Evolutionary conservation across 2,797 vertebrate species (phyloP).

Genomic region (Bryconaethiops microstoma): DNA sequence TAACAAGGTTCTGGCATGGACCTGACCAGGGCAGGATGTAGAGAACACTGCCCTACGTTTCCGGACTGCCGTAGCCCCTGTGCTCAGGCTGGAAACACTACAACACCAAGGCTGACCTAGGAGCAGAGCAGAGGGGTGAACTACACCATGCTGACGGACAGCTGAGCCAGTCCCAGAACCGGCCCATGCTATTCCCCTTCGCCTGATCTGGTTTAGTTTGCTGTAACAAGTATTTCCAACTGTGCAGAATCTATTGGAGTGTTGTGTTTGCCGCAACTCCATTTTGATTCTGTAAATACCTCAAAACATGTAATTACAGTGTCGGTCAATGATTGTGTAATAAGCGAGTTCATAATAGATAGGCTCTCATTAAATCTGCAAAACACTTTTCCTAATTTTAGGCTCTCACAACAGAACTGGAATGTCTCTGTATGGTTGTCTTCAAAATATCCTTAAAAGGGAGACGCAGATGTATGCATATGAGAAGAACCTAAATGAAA

Average conservation of each 20-base stretch:
- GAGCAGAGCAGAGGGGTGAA: conserved; percentile 12
- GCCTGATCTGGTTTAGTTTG: conserved; percentile 20
- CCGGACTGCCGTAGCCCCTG: conserved; percentile 69
- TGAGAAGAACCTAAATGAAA: neutral
- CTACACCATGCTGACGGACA: conserved; percentile 5
- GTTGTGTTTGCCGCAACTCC: neutral
- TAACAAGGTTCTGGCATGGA: conserved; percentile 74
- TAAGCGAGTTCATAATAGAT: conserved; percentile 25
- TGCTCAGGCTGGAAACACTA: neutral
- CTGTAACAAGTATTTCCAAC: neutral
- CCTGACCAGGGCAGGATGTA: conserved; percentile 71
- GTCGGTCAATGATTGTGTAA: conserved; percentile 27
- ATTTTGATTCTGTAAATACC: conserved; percentile 31
- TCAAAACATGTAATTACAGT: conserved; percentile 40
- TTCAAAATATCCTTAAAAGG: conserved; percentile 21
- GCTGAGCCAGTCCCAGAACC: neutral
- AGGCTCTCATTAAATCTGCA: conserved; percentile 37
- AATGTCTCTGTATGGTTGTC: conserved; percentile 8
- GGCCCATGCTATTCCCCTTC: neutral
- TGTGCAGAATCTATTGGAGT: neutral
- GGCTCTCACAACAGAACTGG: conserved; percentile 7
- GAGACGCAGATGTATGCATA: conserved; percentile 16
- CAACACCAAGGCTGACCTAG: neutral
- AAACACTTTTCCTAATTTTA: conserved; percentile 33
- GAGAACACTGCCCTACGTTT: conserved; percentile 77